Base-by-base conservation (phyloP, 2,797 vertebrate species). In the Lerista edwardsae region DNA sequence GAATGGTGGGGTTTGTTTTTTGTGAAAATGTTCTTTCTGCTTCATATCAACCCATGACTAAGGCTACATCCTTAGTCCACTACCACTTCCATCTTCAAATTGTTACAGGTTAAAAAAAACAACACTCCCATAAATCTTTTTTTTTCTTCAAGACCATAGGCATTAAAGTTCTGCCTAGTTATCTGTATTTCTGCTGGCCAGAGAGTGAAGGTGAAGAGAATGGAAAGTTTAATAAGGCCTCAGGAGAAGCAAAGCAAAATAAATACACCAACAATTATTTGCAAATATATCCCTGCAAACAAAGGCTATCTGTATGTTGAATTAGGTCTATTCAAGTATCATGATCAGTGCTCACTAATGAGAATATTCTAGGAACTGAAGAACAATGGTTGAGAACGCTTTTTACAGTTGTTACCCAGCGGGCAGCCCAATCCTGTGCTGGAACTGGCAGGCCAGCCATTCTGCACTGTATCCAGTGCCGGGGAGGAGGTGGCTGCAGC, bases 261-360 rank as follows among this genome's bases (percentile, higher is more conserved):
- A 88, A 80, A 88, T 80, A 0, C n/a, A 87, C 51, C 4, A 79
- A 79, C 9, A 83, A 87, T 80, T 86, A 94, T 90, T 75, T 59
- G 0, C 59, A 55, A 62, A 83, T 86, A 79, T 89, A 79, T 75
- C 67, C 21, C 47, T 77, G 3, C 21, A 87, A 80, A 78, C 77
- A 65, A 80, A 89, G 51, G 12, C 41, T 41, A 72, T 77, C 14
- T 3, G 17, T 55, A 84, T 84, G 36, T 79, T 84, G 84, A 71
- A 72, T 47, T 87, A 47, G 79, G 41, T 75, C 31, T 47, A 41
- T 79, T 41, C 69, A 90, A 88, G 12, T 6, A 34, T 80, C 39
- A 82, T 23, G 64, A 83, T 15, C 55, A n/a, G n/a, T n/a, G n/a
- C n/a, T n/a, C n/a, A 68, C 25, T 65, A 4, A n/a, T 84, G 87